phyloP scores from a whole-genome alignment of 2,888 invertebrate species.

The Nymphalis urticae region DNA sequence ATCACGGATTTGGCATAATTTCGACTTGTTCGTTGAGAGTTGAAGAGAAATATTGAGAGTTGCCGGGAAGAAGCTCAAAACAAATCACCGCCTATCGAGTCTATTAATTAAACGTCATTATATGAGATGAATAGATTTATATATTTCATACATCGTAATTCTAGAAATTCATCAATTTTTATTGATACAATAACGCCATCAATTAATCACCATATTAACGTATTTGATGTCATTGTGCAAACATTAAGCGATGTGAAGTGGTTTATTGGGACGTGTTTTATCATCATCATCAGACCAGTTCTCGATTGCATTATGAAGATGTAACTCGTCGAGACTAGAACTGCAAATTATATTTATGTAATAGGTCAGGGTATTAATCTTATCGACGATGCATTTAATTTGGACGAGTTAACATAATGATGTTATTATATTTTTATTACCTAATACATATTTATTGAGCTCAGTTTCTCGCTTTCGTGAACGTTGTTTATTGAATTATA shows the following conservation, averaged over 20 bases:
- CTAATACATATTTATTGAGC: background rate
- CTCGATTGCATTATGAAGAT: conserved; percentile 1
- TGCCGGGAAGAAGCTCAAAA: no score
- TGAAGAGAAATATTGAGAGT: no score
- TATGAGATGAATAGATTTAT: no score
- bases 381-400: conserved; percentile 1
- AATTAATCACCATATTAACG: conserved; percentile 2
- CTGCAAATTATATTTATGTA: conserved; percentile 1
- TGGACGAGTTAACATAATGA: background rate
- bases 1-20: no score
- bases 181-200: background rate
- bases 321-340: background rate
- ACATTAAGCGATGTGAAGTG: conserved; percentile 24
- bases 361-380: background rate
- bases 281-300: background rate
- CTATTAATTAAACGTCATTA: no score
- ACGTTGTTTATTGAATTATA: no score
- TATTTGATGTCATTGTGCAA: conserved; percentile 21
- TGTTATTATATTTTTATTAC: background rate
- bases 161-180: background rate
- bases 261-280: conserved; percentile 14
- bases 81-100: no score
- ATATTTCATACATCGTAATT: background rate
- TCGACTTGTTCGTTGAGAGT: no score
- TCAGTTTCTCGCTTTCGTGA: background rate